Conservation (phyloP, 2,113 vertebrate genomes). For the Chionis minor region DNA sequence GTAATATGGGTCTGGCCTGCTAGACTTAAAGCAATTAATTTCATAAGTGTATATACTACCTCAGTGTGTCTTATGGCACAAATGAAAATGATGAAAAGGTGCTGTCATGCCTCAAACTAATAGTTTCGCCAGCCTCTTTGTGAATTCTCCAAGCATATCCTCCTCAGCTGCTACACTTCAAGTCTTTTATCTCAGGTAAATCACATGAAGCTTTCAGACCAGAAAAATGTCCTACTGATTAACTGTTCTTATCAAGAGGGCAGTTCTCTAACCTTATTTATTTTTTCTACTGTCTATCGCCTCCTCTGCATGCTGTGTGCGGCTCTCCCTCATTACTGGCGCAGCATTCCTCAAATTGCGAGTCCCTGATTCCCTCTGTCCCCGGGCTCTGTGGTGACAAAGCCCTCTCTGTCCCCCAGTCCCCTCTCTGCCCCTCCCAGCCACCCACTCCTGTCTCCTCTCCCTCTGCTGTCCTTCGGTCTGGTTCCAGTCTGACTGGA, state of each 20-base stretch:
- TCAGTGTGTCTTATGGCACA: not conserved
- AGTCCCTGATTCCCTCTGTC: not conserved
- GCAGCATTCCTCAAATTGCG: not conserved
- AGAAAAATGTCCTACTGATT: slow-evolving; percentile 48
- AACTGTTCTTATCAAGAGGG: slow-evolving; percentile 31
- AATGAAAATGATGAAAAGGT: slow-evolving; percentile 36
- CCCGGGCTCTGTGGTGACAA: not conserved
- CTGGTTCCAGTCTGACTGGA: accelerated
- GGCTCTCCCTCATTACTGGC: not conserved
- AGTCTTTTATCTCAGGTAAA: slow-evolving; percentile 48
- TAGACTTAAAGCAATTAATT: not conserved
- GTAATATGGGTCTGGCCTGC: not conserved
- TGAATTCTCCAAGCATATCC: slow-evolving; percentile 37
- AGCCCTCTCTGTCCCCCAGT: not conserved
- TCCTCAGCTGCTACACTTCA: slow-evolving; percentile 36
- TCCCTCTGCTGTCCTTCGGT: not conserved
- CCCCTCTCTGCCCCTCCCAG: too few relatives aligned
- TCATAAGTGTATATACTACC: not conserved
- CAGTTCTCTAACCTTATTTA: slow-evolving; percentile 16
- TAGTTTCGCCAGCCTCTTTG: slow-evolving; percentile 21
- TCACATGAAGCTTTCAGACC: slow-evolving; percentile 37
- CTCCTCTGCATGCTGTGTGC: not conserved
- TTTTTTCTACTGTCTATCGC: not conserved
- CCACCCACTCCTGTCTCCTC: not conserved
- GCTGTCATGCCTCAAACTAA: slow-evolving; percentile 10